Conservation (phyloP, 2,888 invertebrate species). For the Hypomecis atomaria region DNA sequence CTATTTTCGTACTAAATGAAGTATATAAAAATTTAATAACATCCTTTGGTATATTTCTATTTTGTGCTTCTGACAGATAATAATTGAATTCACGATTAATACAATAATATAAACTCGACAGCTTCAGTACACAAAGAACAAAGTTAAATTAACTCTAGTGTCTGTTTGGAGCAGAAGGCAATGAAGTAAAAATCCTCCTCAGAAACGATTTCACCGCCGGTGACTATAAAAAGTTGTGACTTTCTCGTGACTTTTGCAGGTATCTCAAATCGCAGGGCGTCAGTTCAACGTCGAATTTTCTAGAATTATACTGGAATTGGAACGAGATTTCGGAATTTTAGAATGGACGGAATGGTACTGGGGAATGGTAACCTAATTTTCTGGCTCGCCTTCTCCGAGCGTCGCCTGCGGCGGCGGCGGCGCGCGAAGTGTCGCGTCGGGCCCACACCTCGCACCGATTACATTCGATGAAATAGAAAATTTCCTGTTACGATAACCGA, state of each 20-base stretch:
- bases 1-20: background rate
- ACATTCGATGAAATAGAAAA: conserved; percentile 74
- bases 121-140: conserved; percentile 37
- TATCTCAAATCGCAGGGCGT: conserved; percentile 46
- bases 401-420: conserved; percentile 47
- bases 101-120: conserved; percentile 30
- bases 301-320: conserved; percentile 64
- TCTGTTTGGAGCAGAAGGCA: conserved; percentile 40
- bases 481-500: conserved; percentile 62
- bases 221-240: conserved; percentile 46
- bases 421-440: conserved; percentile 47
- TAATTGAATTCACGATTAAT: conserved; percentile 31
- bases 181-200: conserved; percentile 44
- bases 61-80: conserved; percentile 36
- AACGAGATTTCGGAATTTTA: conserved; percentile 67
- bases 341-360: conserved; percentile 48
- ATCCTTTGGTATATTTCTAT: background rate
- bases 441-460: conserved; percentile 52
- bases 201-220: conserved; percentile 42
- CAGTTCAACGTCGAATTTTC: conserved; percentile 62
- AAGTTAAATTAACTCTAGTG: conserved; percentile 50
- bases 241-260: conserved; percentile 32
- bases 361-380: conserved; percentile 72
- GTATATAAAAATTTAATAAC: background rate
- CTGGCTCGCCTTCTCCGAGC: conserved; percentile 51